Conservation (phyloP, 2,888 invertebrate species). For the Caenorhabditis macrosperma region DNA sequence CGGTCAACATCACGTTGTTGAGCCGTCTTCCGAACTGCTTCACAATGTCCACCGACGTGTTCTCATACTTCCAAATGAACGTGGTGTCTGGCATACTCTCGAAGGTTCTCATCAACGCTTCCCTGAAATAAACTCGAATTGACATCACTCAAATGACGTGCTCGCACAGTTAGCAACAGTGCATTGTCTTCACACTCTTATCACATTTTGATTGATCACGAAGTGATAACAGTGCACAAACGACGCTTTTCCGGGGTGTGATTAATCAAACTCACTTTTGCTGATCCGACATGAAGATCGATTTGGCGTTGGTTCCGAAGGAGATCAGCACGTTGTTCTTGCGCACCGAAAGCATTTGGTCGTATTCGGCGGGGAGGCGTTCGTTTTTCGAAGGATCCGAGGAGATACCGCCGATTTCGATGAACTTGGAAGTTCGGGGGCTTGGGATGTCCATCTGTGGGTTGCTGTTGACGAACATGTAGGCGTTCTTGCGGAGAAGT, state of each 20-base stretch:
- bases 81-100: constrained; percentile 62
- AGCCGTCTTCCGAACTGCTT: constrained; percentile 44
- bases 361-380: constrained; percentile 30
- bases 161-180: constrained; percentile 6
- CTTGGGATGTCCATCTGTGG: constrained; percentile 54
- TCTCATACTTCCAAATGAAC: constrained; percentile 68
- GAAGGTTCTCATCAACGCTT: constrained; percentile 53
- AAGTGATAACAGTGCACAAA: background rate
- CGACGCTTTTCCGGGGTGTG: background rate
- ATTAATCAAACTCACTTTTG: constrained; percentile 37
- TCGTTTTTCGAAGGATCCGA: constrained; percentile 23
- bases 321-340: constrained; percentile 53
- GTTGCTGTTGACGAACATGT: constrained; percentile 51
- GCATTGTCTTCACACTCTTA: constrained; percentile 3
- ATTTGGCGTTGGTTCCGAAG: constrained; percentile 51
- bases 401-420: constrained; percentile 50
- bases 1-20: constrained; percentile 62
- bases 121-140: constrained; percentile 44
- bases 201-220: background rate
- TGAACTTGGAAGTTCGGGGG: constrained; percentile 46
- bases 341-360: constrained; percentile 31
- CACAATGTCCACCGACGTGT: constrained; percentile 42
- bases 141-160: constrained; percentile 1
- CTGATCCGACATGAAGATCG: constrained; percentile 42
- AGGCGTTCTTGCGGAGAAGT: constrained; percentile 37